A percentile compares a stretch with the other conserved stretches of the same genome.
Evolutionary conservation across 2,797 vertebrate genomes (phyloP).

Genomic region (Gymnoscopelus microlampas): DNA sequence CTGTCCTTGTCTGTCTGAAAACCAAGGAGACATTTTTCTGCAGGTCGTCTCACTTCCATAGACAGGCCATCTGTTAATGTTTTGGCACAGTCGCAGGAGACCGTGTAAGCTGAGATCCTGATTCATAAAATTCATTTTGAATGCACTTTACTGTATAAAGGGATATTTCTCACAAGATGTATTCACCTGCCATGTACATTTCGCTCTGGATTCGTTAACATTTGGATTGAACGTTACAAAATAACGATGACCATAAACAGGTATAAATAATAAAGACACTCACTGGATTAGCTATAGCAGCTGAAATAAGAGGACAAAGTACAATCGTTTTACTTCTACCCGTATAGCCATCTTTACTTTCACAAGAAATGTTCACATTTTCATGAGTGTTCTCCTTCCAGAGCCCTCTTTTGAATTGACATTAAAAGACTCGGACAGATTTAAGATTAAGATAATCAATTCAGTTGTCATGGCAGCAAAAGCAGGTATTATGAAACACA

Average conservation of each 20-base stretch:
- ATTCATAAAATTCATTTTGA: slow-evolving; percentile 42
- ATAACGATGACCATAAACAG: slow-evolving; percentile 16
- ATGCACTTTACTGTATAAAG: slow-evolving; percentile 27
- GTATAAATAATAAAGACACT: slow-evolving; percentile 8
- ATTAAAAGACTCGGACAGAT: slow-evolving; percentile 20
- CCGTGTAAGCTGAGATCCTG: slow-evolving; percentile 44
- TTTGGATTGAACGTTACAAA: slow-evolving; percentile 17
- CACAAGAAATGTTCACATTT: slow-evolving; percentile 20
- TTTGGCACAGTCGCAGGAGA: slow-evolving; percentile 49
- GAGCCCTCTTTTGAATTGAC: slow-evolving; percentile 39
- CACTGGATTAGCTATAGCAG: not conserved
- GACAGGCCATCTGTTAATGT: slow-evolving; percentile 44
- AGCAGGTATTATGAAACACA: no score
- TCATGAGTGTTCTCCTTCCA: slow-evolving; percentile 17
- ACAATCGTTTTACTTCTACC: not conserved
- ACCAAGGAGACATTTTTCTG: slow-evolving; percentile 25
- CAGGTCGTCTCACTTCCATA: not conserved
- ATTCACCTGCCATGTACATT: slow-evolving; percentile 30
- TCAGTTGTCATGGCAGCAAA: no score
- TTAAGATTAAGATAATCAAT: slow-evolving; percentile 5
- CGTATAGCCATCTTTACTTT: not conserved
- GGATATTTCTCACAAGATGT: slow-evolving; percentile 32
- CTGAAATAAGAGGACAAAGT: not conserved
- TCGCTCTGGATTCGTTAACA: slow-evolving; percentile 32
- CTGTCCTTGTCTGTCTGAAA: not conserved